These are phyloP conservation scores for Drosophila tropicalis DNA, from an alignment of 1,140 invertebrate species.

Conservation along the genomic window DNA sequence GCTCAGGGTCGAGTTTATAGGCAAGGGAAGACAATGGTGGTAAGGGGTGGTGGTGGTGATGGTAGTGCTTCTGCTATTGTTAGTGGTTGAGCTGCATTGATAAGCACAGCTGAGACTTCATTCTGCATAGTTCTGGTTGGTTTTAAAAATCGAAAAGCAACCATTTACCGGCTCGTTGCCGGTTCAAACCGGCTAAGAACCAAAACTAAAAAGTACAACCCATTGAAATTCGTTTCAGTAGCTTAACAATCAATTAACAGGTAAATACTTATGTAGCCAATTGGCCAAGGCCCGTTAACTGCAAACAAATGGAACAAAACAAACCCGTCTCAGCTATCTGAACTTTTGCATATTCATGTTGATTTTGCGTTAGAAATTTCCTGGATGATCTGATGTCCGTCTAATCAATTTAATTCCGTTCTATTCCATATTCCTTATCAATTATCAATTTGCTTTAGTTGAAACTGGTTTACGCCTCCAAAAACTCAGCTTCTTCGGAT, in stretches of 20 bases:
- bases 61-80: conserved; percentile 21
- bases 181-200: conserved; percentile 39
- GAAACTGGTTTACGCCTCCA: conserved; percentile 67
- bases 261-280: conserved; percentile 5
- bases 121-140: conserved; percentile 34
- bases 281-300: background rate
- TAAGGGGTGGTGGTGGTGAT: background rate
- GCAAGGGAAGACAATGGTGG: background rate
- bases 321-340: background rate
- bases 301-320: background rate
- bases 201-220: background rate
- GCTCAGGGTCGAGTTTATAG: conserved; percentile 19
- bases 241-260: background rate
- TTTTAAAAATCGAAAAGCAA: conserved; percentile 30
- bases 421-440: conserved; percentile 51
- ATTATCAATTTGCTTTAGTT: conserved; percentile 48
- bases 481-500: conserved; percentile 69
- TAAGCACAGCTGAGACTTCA: conserved; percentile 35
- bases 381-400: background rate
- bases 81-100: conserved; percentile 52
- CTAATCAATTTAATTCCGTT: conserved; percentile 7
- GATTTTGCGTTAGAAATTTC: background rate
- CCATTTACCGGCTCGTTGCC: conserved; percentile 24
- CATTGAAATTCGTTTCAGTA: conserved; percentile 16
- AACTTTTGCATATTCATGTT: background rate